A percentile compares a stretch with the other conserved stretches of the same genome.
Conservation (phyloP, 2,888 invertebrate species). For the Malachius bipustulatus region DNA sequence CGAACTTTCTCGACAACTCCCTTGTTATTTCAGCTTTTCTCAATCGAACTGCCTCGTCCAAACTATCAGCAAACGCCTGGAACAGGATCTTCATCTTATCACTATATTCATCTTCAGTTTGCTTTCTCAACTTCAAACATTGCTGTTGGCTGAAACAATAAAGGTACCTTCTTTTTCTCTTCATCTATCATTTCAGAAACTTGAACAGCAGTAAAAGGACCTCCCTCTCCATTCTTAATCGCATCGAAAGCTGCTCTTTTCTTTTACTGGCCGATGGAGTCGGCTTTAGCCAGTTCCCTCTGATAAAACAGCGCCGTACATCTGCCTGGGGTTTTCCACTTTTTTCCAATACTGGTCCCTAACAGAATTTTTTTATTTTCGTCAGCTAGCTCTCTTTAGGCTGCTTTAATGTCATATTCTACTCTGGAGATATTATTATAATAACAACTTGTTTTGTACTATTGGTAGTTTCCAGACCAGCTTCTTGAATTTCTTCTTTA, state of each 20-base stretch:
- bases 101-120: constrained; percentile 60
- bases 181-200: constrained; percentile 59
- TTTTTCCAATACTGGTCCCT: constrained; percentile 75
- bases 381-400: constrained; percentile 46
- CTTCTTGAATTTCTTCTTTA: constrained; percentile 35
- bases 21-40: constrained; percentile 42
- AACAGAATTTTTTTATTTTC: constrained; percentile 46
- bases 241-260: constrained; percentile 52
- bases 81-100: constrained; percentile 72
- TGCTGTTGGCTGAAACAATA: constrained; percentile 63
- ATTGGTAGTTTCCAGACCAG: constrained; percentile 33
- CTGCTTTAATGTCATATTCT: constrained; percentile 45
- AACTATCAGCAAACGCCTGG: constrained; percentile 73
- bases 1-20: constrained; percentile 43
- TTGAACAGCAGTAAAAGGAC: constrained; percentile 38
- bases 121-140: constrained; percentile 52
- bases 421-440: constrained; percentile 43
- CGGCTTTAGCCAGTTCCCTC: constrained; percentile 60
- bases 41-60: constrained; percentile 54
- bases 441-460: constrained; percentile 41
- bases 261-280: constrained; percentile 51
- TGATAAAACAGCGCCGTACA: constrained; percentile 61
- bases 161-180: constrained; percentile 52
- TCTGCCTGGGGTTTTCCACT: constrained; percentile 50
- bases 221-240: constrained; percentile 44